phyloP scores from a whole-genome alignment of 1,140 invertebrate species.

The Nilaparvata lugens region DNA sequence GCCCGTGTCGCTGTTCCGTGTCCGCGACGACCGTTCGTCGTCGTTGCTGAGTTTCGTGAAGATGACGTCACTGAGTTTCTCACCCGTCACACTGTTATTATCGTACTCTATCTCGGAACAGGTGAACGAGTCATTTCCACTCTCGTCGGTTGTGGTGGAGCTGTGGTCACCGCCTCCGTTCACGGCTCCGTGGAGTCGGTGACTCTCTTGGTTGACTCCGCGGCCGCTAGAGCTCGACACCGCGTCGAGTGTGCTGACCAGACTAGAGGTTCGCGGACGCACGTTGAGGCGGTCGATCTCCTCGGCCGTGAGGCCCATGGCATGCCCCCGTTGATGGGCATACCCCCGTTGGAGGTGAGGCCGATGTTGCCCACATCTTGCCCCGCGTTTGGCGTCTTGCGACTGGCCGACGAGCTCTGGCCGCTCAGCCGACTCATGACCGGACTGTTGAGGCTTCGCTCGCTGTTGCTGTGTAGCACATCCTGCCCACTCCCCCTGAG shows the following conservation, averaged over 20 bases:
- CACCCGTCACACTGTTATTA: slow-evolving; percentile 69
- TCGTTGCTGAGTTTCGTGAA: slow-evolving; percentile 62
- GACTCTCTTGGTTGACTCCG: slow-evolving; percentile 33
- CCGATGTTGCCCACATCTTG: slow-evolving; percentile 33
- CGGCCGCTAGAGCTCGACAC: slow-evolving; percentile 84
- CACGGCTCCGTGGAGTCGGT: slow-evolving; percentile 28
- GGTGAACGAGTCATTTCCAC: slow-evolving; percentile 94
- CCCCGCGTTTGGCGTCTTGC: slow-evolving; percentile 43
- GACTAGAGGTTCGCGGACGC: slow-evolving; percentile 71
- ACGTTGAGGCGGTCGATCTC: slow-evolving; percentile 84
- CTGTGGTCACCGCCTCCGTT: slow-evolving; percentile 48
- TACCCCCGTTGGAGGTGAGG: too few relatives aligned
- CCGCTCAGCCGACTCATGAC: slow-evolving; percentile 83
- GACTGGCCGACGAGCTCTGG: slow-evolving; percentile 66
- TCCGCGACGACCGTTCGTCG: slow-evolving; percentile 38
- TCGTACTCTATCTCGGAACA: slow-evolving; percentile 98
- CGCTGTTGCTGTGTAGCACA: slow-evolving; percentile 76
- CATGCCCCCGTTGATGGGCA: slow-evolving; percentile 9
- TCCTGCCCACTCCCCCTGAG: slow-evolving; percentile 71
- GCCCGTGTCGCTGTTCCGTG: slow-evolving; percentile 14
- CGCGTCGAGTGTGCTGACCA: slow-evolving; percentile 85
- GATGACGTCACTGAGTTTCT: slow-evolving; percentile 56
- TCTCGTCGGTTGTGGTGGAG: slow-evolving; percentile 86
- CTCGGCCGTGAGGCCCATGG: slow-evolving; percentile 81
- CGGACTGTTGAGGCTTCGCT: slow-evolving; percentile 79